These are phyloP conservation scores for Falco punctatus DNA, from an alignment of 2,113 vertebrate species.

Conservation along the genomic window DNA sequence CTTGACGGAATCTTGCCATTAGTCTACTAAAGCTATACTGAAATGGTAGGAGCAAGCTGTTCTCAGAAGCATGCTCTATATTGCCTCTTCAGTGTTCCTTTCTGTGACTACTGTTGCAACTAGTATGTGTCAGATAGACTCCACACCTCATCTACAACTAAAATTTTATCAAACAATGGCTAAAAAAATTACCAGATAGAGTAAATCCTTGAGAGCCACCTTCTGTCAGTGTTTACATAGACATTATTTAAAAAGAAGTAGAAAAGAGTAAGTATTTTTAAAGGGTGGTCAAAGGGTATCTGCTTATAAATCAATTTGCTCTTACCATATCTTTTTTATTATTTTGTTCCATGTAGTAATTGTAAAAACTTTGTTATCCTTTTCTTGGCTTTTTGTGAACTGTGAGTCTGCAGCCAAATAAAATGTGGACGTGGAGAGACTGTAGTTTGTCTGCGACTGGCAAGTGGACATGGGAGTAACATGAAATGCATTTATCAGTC, in stretches of 20 bases:
- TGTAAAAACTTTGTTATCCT: background rate
- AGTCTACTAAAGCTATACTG: background rate
- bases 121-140: background rate
- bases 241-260: background rate
- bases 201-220: background rate
- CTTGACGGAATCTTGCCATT: background rate
- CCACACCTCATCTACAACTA: background rate
- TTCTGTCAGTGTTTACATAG: background rate
- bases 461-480: background rate
- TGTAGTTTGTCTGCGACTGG: background rate
- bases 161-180: background rate
- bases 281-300: background rate
- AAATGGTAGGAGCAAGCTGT: background rate
- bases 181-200: background rate
- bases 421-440: background rate
- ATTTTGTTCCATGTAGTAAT: background rate
- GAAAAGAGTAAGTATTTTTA: background rate
- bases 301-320: background rate
- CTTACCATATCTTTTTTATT: background rate
- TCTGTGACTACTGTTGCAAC: background rate
- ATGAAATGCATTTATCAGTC: background rate
- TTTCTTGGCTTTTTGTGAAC: background rate
- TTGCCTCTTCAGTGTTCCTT: background rate
- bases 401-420: background rate
- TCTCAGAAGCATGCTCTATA: background rate